Percentiles rank a stretch among this genome's conserved stretches.
Evolutionary conservation across 2,797 vertebrate genomes (phyloP).

Genomic region (Lacerta bilineata): DNA sequence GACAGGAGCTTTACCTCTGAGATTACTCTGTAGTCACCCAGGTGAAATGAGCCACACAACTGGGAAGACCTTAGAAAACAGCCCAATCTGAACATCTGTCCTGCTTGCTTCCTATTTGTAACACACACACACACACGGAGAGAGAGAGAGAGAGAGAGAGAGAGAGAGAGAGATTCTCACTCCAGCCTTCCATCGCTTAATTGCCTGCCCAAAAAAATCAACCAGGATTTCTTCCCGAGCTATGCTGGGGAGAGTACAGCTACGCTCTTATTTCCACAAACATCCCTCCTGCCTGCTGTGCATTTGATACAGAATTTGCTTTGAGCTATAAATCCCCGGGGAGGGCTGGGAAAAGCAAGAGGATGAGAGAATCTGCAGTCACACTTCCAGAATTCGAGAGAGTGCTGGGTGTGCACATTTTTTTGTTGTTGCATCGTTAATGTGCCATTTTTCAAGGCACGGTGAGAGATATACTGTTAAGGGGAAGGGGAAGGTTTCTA

Average conservation of each 20-base stretch:
- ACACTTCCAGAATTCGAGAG: slow-evolving; percentile 12
- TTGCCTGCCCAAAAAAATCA: not conserved
- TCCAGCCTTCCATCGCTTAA: not conserved
- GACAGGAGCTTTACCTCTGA: not conserved
- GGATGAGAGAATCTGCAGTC: not conserved
- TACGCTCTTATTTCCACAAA: too few species aligned
- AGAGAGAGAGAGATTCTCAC: too few species aligned
- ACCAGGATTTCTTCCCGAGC: not conserved
- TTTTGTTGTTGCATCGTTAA: slow-evolving; percentile 34
- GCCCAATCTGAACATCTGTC: not conserved
- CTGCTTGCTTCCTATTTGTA: not conserved
- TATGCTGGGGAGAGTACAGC: too few species aligned
- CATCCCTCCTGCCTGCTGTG: not conserved
- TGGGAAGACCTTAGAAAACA: too few species aligned
- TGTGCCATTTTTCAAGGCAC: slow-evolving; percentile 43
- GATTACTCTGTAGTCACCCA: not conserved
- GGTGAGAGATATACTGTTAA: slow-evolving; percentile 57
- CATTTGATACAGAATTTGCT: slow-evolving; percentile 5
- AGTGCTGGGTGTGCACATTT: slow-evolving; percentile 43
- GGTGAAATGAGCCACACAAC: not conserved
- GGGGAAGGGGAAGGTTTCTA: slow-evolving; percentile 15
- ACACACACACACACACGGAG: too few species aligned
- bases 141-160: too few species aligned
- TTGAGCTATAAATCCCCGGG: not conserved
- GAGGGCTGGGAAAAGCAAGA: not conserved